phyloP scores from a whole-genome alignment of 2,797 vertebrate species.

The Propithecus deckenii region DNA sequence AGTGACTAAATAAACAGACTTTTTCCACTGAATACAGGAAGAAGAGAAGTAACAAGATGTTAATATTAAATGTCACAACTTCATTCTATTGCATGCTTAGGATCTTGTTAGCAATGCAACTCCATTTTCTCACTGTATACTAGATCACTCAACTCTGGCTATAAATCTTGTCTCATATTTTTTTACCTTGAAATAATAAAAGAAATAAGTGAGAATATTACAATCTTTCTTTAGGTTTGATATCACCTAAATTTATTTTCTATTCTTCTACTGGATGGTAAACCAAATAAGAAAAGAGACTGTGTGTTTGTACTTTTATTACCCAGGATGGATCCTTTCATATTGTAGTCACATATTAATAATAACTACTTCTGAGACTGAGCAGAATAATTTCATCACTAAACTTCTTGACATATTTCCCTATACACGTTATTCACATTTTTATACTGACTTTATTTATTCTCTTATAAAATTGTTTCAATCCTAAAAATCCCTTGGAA shows the following conservation, averaged over 20 bases:
- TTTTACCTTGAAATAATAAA: conserved; percentile 20
- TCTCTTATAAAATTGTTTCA: background rate
- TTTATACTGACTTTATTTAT: background rate
- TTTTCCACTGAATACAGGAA: background rate
- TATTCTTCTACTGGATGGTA: background rate
- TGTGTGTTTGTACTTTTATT: background rate
- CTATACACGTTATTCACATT: background rate
- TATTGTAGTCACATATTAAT: background rate
- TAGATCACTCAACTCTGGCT: background rate
- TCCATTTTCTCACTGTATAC: background rate
- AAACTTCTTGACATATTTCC: background rate
- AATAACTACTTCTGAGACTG: background rate
- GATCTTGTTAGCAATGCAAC: background rate
- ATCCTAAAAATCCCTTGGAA: background rate
- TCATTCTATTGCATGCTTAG: background rate
- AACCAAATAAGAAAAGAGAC: background rate
- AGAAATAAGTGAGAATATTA: background rate
- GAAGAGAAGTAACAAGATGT: background rate
- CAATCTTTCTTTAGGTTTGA: background rate
- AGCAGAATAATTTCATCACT: background rate
- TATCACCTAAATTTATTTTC: background rate
- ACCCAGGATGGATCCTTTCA: background rate
- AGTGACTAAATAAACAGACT: background rate
- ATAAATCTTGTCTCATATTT: background rate
- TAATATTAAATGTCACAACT: background rate